Base-by-base conservation (phyloP, 2,797 vertebrate genomes). In the Sparus aurata region DNA sequence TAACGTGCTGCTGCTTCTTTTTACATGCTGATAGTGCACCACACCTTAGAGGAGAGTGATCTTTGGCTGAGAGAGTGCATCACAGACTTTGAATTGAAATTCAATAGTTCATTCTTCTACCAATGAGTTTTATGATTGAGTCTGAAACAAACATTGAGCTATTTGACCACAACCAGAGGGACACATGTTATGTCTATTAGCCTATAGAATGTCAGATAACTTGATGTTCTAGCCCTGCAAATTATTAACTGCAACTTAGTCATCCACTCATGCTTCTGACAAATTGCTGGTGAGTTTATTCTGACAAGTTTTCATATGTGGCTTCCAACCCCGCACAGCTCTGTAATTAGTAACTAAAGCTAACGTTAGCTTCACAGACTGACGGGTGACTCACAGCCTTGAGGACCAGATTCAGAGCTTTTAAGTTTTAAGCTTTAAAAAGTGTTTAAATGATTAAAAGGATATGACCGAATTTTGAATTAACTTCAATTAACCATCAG, bases 1-100 rank as follows among this genome's bases (percentile, higher is more conserved):
- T 72, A 77, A 69, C 50, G 55, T 30, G 52, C 69, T 55, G 55
- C n/a, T 68, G 66, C 53, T 75, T 83, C 52, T 72, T 77, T 78
- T 69, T 67, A 85, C 1, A 2, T 47, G 41, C 17, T 77, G 45
- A 71, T 47, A 23, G 22, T 53, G 50, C 55, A 55, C 30, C 47
- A 68, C 54, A 61, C 76, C 69, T 50, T 15, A 38, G 46, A 73
- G n/a, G 23, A 70, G 63, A 20, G 7, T 30, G 34, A 66, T 62
- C 41, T 22, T 55, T 17, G 22, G 54, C 12, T 62, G 18, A 59
- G 34, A 71, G 22, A 62, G 30, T 23, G 41, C 16, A 55, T 60
- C 38, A 58, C 25, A 71, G 13, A 54, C 52, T 69, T 70, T 22
- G 54, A 53, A 62, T 67, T 43, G 1, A 73, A 80, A 69, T 71